Conservation (phyloP, 2,797 vertebrate genomes). For the Oryzias sinensis region DNA sequence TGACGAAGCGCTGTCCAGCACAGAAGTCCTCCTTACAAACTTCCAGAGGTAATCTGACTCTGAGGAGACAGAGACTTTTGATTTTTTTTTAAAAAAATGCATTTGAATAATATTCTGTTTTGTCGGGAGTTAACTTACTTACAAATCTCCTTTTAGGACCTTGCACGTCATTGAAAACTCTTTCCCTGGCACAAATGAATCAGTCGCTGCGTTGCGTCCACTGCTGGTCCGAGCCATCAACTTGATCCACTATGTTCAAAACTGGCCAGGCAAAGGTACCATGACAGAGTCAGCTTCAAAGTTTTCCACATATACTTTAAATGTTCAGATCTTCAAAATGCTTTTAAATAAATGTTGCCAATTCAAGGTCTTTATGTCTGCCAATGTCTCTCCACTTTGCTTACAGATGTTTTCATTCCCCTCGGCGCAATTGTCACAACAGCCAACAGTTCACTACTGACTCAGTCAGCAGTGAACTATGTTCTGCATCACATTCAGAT, state of each 20-base stretch:
- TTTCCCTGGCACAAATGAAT: conserved; percentile 44
- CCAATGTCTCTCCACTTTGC: conserved; percentile 15
- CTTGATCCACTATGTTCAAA: conserved; percentile 60
- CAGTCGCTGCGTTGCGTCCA: conserved; percentile 37
- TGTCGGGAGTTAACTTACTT: not conserved
- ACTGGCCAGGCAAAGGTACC: conserved; percentile 76
- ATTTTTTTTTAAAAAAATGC: not conserved
- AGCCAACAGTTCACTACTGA: conserved; percentile 46
- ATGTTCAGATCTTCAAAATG: not conserved
- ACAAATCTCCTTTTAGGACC: conserved; percentile 43
- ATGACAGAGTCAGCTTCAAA: not conserved
- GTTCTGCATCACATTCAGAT: conserved; percentile 54
- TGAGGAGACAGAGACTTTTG: not conserved
- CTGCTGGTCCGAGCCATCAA: conserved; percentile 52
- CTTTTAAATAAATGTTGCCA: not conserved
- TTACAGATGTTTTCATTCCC: conserved; percentile 64
- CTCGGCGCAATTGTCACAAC: conserved; percentile 64
- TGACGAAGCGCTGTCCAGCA: conserved; percentile 30
- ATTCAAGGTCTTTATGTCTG: conserved; percentile 1
- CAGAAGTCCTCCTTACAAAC: conserved; percentile 40
- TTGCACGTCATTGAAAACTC: conserved; percentile 44
- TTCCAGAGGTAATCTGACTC: conserved; percentile 62
- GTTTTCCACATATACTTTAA: not conserved
- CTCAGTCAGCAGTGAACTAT: conserved; percentile 10
- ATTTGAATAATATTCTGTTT: conserved; percentile 1